These are phyloP conservation scores for Rhinoraja longicauda DNA, from an alignment of 2,797 vertebrate genomes.

Conservation along the genomic window DNA sequence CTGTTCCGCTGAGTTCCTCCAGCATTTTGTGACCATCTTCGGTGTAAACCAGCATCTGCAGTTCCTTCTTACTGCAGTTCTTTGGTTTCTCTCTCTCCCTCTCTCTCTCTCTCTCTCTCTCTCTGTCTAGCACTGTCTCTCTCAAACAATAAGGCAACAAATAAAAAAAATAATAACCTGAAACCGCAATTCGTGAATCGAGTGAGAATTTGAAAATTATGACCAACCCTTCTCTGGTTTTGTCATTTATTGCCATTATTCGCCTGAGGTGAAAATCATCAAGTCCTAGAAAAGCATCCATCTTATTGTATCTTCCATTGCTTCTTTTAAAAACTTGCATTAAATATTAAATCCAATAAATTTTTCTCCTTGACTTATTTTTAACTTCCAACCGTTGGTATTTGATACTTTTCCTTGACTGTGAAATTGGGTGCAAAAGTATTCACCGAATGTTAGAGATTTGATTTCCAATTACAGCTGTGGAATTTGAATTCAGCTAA, in stretches of 20 bases:
- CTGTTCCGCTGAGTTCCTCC: too few species aligned
- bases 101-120: not conserved
- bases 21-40: too few species aligned
- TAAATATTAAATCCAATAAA: conserved; percentile 25
- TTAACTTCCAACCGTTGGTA: not conserved
- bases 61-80: not conserved
- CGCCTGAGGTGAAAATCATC: not conserved
- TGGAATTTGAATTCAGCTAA: too few species aligned
- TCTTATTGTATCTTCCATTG: not conserved
- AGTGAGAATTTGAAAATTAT: not conserved
- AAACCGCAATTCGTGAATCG: not conserved
- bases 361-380: not conserved
- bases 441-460: not conserved
- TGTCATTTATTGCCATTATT: not conserved
- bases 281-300: not conserved
- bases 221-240: not conserved
- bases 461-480: too few species aligned
- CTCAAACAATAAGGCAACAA: not conserved
- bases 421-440: not conserved
- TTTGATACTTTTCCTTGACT: not conserved
- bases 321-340: not conserved
- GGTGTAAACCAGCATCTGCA: too few species aligned
- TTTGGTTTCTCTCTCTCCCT: not conserved
- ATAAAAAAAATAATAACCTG: not conserved
- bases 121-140: too few species aligned